Evolutionary conservation across 1,140 invertebrate genomes (phyloP).

Genomic region (Ridgeia piscesae): DNA sequence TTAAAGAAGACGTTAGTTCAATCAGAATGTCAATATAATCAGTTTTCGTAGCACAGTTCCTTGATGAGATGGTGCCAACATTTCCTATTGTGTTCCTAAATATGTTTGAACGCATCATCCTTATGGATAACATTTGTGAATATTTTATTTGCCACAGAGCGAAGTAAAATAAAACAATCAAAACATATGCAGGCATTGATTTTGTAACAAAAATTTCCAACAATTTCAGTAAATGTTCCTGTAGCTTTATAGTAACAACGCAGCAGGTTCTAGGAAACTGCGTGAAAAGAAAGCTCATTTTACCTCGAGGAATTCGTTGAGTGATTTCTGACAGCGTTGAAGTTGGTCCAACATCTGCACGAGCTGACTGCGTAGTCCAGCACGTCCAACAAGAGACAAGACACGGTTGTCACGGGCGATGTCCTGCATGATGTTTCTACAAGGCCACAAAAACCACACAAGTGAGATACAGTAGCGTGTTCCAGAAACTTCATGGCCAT

Average conservation of each 20-base stretch:
- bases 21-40: too few relatives aligned
- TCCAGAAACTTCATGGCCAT: neutral
- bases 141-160: too few relatives aligned
- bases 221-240: neutral
- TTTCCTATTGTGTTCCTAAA: too few relatives aligned
- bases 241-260: neutral
- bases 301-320: constrained; percentile 93
- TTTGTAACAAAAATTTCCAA: neutral
- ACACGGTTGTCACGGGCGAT: constrained; percentile 78
- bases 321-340: constrained; percentile 86
- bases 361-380: constrained; percentile 74
- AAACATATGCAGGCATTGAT: too few relatives aligned
- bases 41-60: too few relatives aligned
- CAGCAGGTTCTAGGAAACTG: neutral
- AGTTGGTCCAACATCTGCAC: constrained; percentile 83
- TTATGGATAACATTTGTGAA: too few relatives aligned
- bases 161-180: too few relatives aligned
- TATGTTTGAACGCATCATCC: too few relatives aligned
- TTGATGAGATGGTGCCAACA: too few relatives aligned
- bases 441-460: neutral
- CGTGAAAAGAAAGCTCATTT: constrained; percentile 30
- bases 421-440: constrained; percentile 62
- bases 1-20: too few relatives aligned
- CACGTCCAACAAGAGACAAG: constrained; percentile 75
- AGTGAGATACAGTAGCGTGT: neutral